A percentile compares a stretch with the other conserved stretches of the same genome.
Conservation (phyloP, 2,113 vertebrate species). For the Hippocampus zosterae region DNA sequence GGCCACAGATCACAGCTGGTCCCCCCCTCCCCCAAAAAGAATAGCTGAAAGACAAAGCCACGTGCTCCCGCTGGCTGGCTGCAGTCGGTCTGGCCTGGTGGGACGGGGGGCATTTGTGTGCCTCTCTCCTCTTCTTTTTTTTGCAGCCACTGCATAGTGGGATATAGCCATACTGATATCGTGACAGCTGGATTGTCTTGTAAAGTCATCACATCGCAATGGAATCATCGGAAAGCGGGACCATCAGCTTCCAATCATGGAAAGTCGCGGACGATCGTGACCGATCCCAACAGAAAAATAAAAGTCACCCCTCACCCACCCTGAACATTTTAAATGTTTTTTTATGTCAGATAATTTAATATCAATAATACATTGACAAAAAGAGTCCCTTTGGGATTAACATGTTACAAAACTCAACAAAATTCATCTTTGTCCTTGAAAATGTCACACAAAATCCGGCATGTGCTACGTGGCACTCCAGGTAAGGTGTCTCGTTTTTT, state of each 20-base stretch:
- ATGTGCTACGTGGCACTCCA: too few relatives aligned
- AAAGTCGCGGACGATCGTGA: neutral
- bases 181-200: constrained; percentile 61
- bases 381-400: too few relatives aligned
- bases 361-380: too few relatives aligned
- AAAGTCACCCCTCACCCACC: too few relatives aligned
- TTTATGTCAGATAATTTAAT: too few relatives aligned
- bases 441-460: too few relatives aligned
- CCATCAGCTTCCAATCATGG: constrained; percentile 8
- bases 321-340: too few relatives aligned
- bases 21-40: constrained; percentile 57
- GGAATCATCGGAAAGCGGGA: constrained; percentile 5
- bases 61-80: constrained; percentile 60
- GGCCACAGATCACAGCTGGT: constrained; percentile 77
- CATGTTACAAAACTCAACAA: too few relatives aligned
- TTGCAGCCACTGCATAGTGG: constrained; percentile 40
- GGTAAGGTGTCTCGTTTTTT: too few relatives aligned
- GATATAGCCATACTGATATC: constrained; percentile 27
- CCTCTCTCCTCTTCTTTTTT: constrained; percentile 10
- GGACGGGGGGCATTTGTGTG: constrained; percentile 33
- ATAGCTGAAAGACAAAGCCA: constrained; percentile 74
- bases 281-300: too few relatives aligned
- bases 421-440: too few relatives aligned
- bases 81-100: constrained; percentile 66
- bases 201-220: constrained; percentile 33